Percentiles rank a stretch among this genome's conserved stretches.
phyloP scores from a whole-genome alignment of 2,888 invertebrate genomes.

The Nomada hirtipes region DNA sequence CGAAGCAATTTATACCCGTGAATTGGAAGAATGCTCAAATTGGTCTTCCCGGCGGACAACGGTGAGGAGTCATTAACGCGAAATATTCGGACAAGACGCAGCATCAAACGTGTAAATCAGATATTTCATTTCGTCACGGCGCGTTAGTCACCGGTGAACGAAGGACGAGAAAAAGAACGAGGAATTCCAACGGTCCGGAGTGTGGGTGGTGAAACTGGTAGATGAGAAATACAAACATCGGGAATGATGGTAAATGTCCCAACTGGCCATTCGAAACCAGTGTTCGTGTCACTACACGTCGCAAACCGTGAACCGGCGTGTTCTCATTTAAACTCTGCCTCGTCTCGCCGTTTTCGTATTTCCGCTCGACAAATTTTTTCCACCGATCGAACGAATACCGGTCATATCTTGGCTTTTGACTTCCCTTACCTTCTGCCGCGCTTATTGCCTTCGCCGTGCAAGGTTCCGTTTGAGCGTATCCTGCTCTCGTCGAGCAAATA shows the following conservation, averaged over 20 bases:
- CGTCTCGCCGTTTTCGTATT: conserved; percentile 13
- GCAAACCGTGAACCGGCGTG: conserved; percentile 33
- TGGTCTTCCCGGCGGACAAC: conserved; percentile 21
- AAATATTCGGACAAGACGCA: conserved; percentile 41
- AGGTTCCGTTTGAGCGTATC: conserved; percentile 46
- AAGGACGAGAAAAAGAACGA: conserved; percentile 56
- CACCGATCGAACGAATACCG: neutral
- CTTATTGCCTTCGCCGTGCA: conserved; percentile 53
- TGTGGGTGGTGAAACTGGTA: conserved; percentile 81
- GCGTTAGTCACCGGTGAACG: conserved; percentile 65
- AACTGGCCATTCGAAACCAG: conserved; percentile 48
- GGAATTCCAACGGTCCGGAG: conserved; percentile 67
- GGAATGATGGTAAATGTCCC: conserved; percentile 66
- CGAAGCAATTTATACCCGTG: conserved; percentile 14
- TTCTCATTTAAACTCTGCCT: conserved; percentile 21
- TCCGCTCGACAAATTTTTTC: conserved; percentile 29
- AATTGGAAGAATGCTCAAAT: conserved; percentile 30
- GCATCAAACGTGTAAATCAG: conserved; percentile 73
- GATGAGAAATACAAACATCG: conserved; percentile 82
- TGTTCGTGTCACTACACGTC: conserved; percentile 45
- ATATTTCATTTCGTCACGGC: conserved; percentile 76
- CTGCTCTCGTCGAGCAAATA: conserved; percentile 65
- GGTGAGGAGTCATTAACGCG: conserved; percentile 50
- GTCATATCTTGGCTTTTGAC: neutral
- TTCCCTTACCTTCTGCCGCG: conserved; percentile 8